Evolutionary conservation across 1,140 invertebrate species (phyloP).

Genomic region (Tetraneura akinire): DNA sequence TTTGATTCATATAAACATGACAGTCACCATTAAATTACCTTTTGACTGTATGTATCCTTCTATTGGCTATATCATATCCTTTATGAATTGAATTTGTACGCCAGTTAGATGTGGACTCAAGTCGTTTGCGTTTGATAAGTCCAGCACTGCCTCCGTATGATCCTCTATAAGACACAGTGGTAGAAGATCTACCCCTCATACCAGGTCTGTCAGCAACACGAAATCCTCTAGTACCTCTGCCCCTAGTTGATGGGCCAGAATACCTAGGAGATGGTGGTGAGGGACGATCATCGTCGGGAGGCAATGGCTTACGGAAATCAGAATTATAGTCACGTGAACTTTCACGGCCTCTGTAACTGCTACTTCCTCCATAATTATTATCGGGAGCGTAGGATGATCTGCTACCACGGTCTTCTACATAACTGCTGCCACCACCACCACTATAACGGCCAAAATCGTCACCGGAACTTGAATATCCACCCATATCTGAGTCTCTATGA

Average conservation of each 20-base stretch:
- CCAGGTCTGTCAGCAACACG: constrained; percentile 43
- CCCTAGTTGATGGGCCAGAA: constrained; percentile 36
- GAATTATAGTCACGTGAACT: constrained; percentile 42
- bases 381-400: constrained; percentile 29
- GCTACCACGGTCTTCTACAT: constrained; percentile 26
- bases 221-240: constrained; percentile 46
- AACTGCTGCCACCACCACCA: constrained; percentile 42
- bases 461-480: constrained; percentile 48
- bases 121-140: constrained; percentile 46
- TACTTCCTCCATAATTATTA: constrained; percentile 48
- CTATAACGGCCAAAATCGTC: constrained; percentile 45
- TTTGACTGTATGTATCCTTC: constrained; percentile 49
- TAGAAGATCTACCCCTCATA: constrained; percentile 45
- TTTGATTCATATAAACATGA: constrained; percentile 41
- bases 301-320: constrained; percentile 45
- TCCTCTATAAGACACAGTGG: constrained; percentile 38
- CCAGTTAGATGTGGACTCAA: constrained; percentile 31
- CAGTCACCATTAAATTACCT: constrained; percentile 47
- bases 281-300: constrained; percentile 38
- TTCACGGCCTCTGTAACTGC: constrained; percentile 41
- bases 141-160: constrained; percentile 39
- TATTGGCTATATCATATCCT: constrained; percentile 45
- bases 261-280: constrained; percentile 41
- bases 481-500: constrained; percentile 48
- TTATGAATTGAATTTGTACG: constrained; percentile 41